Conservation (phyloP, 2,888 invertebrate genomes). For the Parelbella ahira region DNA sequence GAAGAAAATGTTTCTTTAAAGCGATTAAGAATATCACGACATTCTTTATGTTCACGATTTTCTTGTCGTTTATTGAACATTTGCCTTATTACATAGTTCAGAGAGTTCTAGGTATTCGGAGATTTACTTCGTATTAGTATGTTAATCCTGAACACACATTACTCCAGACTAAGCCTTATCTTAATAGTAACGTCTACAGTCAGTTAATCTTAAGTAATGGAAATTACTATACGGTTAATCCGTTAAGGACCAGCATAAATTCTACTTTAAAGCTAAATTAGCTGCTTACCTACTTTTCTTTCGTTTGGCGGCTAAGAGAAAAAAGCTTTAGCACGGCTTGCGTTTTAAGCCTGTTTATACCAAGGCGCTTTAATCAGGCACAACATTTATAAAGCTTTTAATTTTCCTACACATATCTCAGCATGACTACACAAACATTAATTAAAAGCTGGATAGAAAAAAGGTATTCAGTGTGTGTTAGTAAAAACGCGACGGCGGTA, state of each 20-base stretch:
- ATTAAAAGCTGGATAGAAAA: constrained; percentile 48
- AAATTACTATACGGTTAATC: constrained; percentile 21
- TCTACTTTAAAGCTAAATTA: constrained; percentile 10
- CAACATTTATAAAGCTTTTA: constrained; percentile 11
- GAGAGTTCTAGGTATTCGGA: constrained; percentile 4
- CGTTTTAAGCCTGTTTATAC: constrained; percentile 13
- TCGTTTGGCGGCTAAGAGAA: background rate
- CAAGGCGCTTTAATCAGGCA: constrained; percentile 5
- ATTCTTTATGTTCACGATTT: no score
- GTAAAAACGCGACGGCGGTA: constrained; percentile 38
- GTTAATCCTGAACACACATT: constrained; percentile 25
- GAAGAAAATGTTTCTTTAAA: no score
- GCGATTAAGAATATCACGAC: no score
- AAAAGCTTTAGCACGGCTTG: constrained; percentile 5
- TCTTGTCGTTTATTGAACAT: no score
- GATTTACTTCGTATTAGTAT: constrained; percentile 17
- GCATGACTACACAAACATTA: constrained; percentile 46
- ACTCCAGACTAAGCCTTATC: constrained; percentile 23
- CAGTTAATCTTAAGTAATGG: constrained; percentile 25
- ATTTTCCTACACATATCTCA: constrained; percentile 29
- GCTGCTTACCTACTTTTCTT: constrained; percentile 8
- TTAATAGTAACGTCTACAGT: constrained; percentile 22
- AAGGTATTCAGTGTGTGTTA: constrained; percentile 44
- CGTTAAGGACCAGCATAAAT: constrained; percentile 17
- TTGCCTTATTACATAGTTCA: no score